These are phyloP conservation scores for Melanargia galathea DNA, from an alignment of 2,888 invertebrate genomes.

Conservation along the genomic window DNA sequence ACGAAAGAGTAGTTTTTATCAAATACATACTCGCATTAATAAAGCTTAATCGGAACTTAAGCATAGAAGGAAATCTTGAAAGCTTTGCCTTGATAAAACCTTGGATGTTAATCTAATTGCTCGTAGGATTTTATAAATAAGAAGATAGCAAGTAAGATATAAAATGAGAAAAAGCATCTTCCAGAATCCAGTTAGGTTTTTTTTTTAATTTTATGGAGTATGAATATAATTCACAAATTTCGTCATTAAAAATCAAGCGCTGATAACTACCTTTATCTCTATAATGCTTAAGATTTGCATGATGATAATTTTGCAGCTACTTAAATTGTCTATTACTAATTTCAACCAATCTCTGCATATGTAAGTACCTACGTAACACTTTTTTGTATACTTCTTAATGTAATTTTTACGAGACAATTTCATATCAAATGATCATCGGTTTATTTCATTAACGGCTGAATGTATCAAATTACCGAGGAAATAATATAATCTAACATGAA, in stretches of 20 bases:
- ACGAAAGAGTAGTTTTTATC: constrained; percentile 1
- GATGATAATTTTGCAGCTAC: constrained; percentile 2
- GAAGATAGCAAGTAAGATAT: not conserved
- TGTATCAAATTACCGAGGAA: constrained; percentile 42
- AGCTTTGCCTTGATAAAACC: constrained; percentile 9
- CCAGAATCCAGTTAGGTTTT: too few species aligned
- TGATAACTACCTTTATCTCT: not conserved
- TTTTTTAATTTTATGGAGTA: not conserved
- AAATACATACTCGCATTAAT: constrained; percentile 3
- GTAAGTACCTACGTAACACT: constrained; percentile 5
- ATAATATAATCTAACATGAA: constrained; percentile 41
- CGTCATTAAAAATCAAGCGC: not conserved
- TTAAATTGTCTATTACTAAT: not conserved
- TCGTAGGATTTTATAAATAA: not conserved
- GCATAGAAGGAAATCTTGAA: constrained; percentile 4
- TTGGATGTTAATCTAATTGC: constrained; percentile 15
- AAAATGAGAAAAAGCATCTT: not conserved
- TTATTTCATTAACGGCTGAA: constrained; percentile 43
- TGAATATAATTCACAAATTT: not conserved
- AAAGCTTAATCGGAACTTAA: constrained; percentile 1
- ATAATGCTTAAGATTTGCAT: not conserved
- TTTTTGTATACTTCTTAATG: constrained; percentile 15
- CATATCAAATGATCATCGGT: constrained; percentile 31
- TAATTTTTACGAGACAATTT: constrained; percentile 28
- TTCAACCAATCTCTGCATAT: not conserved